phyloP scores from a whole-genome alignment of 2,888 invertebrate species.

The Dryobota labecula region DNA sequence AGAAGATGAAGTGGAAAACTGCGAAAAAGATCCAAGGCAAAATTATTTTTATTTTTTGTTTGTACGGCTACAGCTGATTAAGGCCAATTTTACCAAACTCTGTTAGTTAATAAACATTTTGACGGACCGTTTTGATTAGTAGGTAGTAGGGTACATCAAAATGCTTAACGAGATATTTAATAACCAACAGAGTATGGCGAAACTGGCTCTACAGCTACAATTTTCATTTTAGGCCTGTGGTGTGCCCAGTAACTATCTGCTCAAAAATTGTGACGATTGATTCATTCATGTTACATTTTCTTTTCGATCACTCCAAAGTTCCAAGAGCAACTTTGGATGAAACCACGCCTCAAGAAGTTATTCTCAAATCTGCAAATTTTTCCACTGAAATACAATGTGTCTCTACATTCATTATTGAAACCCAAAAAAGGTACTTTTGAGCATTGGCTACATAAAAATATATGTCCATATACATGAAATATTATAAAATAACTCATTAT shows the following conservation, averaged over 20 bases:
- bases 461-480: background rate
- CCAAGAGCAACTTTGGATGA: constrained; percentile 67
- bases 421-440: constrained; percentile 37
- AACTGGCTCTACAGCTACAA: background rate
- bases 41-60: background rate
- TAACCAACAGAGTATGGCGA: background rate
- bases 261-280: constrained; percentile 88
- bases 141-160: background rate
- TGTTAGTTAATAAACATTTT: background rate
- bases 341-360: constrained; percentile 55
- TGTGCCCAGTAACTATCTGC: constrained; percentile 89
- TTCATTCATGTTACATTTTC: constrained; percentile 88
- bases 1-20: constrained; percentile 16
- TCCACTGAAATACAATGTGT: constrained; percentile 64
- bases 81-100: background rate
- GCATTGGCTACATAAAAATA: background rate
- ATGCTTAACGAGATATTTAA: background rate
- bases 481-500: background rate
- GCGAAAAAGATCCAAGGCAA: constrained; percentile 47
- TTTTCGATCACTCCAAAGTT: constrained; percentile 90
- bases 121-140: background rate
- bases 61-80: background rate
- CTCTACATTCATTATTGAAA: constrained; percentile 47
- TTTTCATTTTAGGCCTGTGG: constrained; percentile 64
- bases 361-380: constrained; percentile 53